Conservation (phyloP, 35 echinoderm and acorn worm species). For the Ptychodera flava region DNA sequence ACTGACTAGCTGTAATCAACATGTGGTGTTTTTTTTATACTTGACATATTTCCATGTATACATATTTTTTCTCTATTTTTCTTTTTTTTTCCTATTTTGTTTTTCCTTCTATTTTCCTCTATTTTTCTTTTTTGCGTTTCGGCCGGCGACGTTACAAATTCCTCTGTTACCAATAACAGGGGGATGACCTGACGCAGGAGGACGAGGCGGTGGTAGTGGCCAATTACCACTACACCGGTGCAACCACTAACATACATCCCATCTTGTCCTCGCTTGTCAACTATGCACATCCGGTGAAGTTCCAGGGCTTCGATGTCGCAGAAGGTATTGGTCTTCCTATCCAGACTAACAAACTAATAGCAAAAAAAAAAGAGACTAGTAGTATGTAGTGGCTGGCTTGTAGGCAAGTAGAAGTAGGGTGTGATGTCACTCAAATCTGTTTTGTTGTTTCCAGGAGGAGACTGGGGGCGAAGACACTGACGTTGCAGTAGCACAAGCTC, state of each 20-base stretch:
- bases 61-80: no score
- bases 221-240: constrained; percentile 76
- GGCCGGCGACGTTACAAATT: background rate
- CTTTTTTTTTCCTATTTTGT: no score
- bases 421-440: background rate
- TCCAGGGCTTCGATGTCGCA: constrained; percentile 84
- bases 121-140: background rate
- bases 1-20: no score
- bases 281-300: constrained; percentile 99
- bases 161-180: constrained; percentile 10
- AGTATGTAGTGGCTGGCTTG: no score
- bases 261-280: constrained; percentile 82
- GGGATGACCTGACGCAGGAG: constrained; percentile 76
- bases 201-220: constrained; percentile 59
- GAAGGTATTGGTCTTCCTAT: constrained; percentile 47
- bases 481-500: constrained; percentile 4
- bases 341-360: no score
- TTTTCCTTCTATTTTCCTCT: background rate
- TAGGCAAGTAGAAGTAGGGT: background rate
- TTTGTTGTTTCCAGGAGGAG: background rate
- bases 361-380: no score
- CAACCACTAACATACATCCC: constrained; percentile 90
- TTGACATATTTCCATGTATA: no score
- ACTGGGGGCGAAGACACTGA: background rate
- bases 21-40: no score